Conservation (phyloP, 1,140 invertebrate species). For the Hycleus phaleratus region DNA sequence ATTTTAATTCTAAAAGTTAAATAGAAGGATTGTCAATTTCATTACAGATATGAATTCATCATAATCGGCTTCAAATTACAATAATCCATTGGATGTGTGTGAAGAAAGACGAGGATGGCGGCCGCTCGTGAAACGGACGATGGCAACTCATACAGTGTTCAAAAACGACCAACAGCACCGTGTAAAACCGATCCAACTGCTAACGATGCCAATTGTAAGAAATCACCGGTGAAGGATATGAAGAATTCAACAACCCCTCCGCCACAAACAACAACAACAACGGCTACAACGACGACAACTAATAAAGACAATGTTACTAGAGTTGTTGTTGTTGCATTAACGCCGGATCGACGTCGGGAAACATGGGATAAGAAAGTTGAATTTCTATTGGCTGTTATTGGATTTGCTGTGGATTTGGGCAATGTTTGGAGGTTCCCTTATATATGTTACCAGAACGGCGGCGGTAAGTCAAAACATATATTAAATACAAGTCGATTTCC, state of each 20-base stretch:
- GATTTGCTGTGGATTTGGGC: slow-evolving; percentile 78
- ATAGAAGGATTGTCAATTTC: not conserved
- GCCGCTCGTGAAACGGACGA: slow-evolving; percentile 3
- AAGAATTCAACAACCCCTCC: slow-evolving; percentile 3
- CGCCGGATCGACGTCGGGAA: slow-evolving; percentile 53
- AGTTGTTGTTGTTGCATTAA: slow-evolving; percentile 55
- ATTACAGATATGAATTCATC: not conserved
- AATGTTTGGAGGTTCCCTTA: slow-evolving; percentile 78
- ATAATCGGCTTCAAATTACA: not conserved
- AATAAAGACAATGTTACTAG: slow-evolving; percentile 39
- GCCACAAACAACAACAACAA: slow-evolving; percentile 11
- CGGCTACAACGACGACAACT: slow-evolving; percentile 10
- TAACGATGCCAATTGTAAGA: slow-evolving; percentile 24
- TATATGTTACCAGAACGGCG: slow-evolving; percentile 74
- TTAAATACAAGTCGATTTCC: not conserved
- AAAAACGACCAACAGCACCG: slow-evolving; percentile 21
- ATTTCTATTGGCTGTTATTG: slow-evolving; percentile 78
- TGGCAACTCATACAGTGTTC: too few relatives aligned
- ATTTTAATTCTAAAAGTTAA: too few relatives aligned
- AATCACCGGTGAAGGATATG: slow-evolving; percentile 17
- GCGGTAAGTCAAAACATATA: slow-evolving; percentile 45
- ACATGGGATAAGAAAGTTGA: slow-evolving; percentile 82
- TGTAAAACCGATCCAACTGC: slow-evolving; percentile 3
- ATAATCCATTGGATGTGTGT: not conserved
- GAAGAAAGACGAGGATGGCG: slow-evolving; percentile 12